Conservation (phyloP, 2,113 vertebrate genomes). For the Echinops telfairi region DNA sequence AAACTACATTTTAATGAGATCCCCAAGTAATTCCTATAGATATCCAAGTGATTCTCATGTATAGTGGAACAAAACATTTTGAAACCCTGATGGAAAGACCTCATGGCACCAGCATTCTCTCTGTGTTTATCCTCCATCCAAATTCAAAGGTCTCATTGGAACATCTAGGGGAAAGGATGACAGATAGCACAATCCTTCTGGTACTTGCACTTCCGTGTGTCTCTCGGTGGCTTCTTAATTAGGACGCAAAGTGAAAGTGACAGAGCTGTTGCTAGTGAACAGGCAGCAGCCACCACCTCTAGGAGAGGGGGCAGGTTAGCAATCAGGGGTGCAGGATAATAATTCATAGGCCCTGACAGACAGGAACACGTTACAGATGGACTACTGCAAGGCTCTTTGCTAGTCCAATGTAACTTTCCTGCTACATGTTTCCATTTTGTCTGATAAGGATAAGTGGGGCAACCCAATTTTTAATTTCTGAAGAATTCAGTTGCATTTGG, state of each 20-base stretch:
- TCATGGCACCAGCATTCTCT: constrained; percentile 40
- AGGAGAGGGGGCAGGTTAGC: constrained; percentile 52
- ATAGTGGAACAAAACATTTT: too few species aligned
- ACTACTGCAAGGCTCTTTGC: constrained; percentile 20
- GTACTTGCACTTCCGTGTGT: constrained; percentile 22
- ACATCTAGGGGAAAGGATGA: constrained; percentile 69
- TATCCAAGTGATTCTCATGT: too few species aligned
- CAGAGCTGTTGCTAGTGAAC: constrained; percentile 59
- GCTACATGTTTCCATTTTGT: constrained; percentile 16
- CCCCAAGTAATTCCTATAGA: background rate
- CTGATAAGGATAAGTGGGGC: constrained; percentile 35
- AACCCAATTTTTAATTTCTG: constrained; percentile 40
- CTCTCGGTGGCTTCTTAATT: constrained; percentile 68
- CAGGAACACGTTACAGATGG: constrained; percentile 56
- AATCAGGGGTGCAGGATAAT: background rate
- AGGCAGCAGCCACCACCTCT: constrained; percentile 57
- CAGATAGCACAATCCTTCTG: constrained; percentile 39
- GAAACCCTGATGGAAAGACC: background rate
- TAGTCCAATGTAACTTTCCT: constrained; percentile 46
- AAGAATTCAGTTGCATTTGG: constrained; percentile 6
- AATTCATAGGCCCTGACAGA: constrained; percentile 59
- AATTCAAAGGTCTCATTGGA: constrained; percentile 54
- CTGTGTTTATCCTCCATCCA: constrained; percentile 29
- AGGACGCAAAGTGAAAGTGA: constrained; percentile 73
- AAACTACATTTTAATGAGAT: background rate